Conservation (phyloP, 2,797 vertebrate species). For the Myoxocephalus aenaeus region DNA sequence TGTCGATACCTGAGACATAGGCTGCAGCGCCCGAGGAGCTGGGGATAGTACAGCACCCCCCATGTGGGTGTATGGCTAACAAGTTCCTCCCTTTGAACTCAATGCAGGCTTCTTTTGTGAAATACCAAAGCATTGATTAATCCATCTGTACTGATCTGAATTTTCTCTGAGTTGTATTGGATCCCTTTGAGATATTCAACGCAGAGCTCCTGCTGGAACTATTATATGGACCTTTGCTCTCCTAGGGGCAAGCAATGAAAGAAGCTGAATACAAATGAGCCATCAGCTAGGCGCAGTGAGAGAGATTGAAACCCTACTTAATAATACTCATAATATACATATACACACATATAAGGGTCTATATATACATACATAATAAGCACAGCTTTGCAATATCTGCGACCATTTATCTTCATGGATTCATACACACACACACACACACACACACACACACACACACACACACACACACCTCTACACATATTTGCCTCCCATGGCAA, state of each 20-base stretch:
- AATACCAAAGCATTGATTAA: conserved; percentile 80
- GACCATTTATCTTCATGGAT: not conserved
- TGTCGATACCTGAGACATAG: conserved; percentile 71
- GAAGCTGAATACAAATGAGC: conserved; percentile 80
- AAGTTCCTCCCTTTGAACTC: conserved; percentile 77
- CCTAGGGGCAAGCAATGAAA: conserved; percentile 65
- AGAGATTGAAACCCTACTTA: conserved; percentile 61
- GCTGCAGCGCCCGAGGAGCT: conserved; percentile 42
- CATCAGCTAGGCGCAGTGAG: conserved; percentile 56
- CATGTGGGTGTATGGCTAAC: conserved; percentile 67
- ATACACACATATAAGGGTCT: not conserved
- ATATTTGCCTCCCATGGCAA: not conserved
- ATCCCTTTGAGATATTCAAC: conserved; percentile 82
- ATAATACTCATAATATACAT: not conserved
- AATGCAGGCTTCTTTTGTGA: conserved; percentile 70
- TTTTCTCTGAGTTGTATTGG: conserved; percentile 74
- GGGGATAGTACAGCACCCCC: conserved; percentile 60
- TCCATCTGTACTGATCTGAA: conserved; percentile 78
- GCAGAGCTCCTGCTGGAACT: conserved; percentile 73
- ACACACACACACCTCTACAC: not conserved
- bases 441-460: too few relatives aligned
- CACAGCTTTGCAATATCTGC: not conserved
- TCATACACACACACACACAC: not conserved
- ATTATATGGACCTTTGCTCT: conserved; percentile 78
- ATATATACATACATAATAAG: not conserved